phyloP scores from a whole-genome alignment of 2,113 vertebrate species.

The Syngnathus typhle region DNA sequence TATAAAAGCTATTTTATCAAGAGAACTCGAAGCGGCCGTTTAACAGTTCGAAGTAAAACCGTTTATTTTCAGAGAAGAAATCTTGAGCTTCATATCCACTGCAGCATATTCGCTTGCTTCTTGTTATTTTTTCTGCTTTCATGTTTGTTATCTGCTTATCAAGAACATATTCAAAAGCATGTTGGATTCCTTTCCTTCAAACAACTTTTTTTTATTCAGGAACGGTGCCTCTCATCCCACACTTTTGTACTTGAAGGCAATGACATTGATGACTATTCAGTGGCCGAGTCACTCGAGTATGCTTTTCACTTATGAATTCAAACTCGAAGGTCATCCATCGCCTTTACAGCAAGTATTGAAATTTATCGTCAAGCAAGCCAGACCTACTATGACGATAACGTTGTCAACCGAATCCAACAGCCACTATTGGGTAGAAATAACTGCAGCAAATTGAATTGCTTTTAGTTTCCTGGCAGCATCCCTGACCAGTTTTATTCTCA shows the following conservation, averaged over 20 bases:
- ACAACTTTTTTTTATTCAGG: not conserved
- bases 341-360: not conserved
- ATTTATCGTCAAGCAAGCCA: not conserved
- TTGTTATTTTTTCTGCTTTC: not conserved
- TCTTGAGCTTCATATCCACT: not conserved
- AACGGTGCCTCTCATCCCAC: not conserved
- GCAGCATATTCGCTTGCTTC: not conserved
- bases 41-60: not conserved
- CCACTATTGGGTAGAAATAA: not conserved
- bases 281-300: not conserved
- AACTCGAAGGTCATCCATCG: not conserved
- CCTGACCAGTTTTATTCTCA: not conserved
- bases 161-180: not conserved
- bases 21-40: not conserved
- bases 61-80: not conserved
- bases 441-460: not conserved
- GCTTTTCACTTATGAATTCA: not conserved
- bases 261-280: not conserved
- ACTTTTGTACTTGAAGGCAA: not conserved
- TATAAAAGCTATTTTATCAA: not conserved
- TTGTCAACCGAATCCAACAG: not conserved
- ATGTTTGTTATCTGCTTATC: not conserved
- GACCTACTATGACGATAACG: not conserved
- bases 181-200: not conserved
- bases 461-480: not conserved